phyloP scores from a whole-genome alignment of 2,797 vertebrate species.

The Neomorphus geoffroyi region DNA sequence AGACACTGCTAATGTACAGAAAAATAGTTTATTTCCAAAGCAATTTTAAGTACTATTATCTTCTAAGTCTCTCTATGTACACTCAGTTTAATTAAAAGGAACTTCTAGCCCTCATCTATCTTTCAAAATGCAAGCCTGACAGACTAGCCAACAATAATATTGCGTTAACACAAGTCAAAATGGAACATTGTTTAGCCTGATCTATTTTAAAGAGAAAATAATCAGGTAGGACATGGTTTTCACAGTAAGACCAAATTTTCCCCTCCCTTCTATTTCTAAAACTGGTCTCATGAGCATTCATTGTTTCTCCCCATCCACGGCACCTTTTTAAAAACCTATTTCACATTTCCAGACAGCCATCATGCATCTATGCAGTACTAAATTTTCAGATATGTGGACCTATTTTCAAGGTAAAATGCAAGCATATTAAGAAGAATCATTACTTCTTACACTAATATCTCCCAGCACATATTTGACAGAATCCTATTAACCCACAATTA shows the following conservation, averaged over 20 bases:
- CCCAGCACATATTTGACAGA: not conserved
- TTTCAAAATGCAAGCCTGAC: not conserved
- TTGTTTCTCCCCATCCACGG: not conserved
- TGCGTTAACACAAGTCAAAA: slow-evolving; percentile 16
- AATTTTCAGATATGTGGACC: not conserved
- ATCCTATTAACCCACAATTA: not conserved
- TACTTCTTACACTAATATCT: not conserved
- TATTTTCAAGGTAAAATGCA: not conserved
- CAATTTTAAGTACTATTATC: not conserved
- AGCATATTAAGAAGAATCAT: not conserved
- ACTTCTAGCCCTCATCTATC: not conserved
- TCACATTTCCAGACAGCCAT: not conserved
- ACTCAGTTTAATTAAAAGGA: slow-evolving; percentile 33
- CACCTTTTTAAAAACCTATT: not conserved
- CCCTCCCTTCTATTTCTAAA: not conserved
- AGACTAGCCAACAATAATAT: not conserved
- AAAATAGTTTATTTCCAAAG: slow-evolving; percentile 34
- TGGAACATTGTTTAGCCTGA: not conserved
- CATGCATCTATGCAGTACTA: not conserved
- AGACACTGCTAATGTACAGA: not conserved
- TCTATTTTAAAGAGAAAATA: not conserved
- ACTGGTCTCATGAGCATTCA: not conserved
- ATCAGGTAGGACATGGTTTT: not conserved
- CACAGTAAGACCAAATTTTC: not conserved
- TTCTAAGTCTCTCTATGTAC: not conserved